Percentiles rank a stretch among this genome's conserved stretches.
Evolutionary conservation across 1,140 invertebrate species (phyloP).

Genomic region (Brachionus angularis): DNA sequence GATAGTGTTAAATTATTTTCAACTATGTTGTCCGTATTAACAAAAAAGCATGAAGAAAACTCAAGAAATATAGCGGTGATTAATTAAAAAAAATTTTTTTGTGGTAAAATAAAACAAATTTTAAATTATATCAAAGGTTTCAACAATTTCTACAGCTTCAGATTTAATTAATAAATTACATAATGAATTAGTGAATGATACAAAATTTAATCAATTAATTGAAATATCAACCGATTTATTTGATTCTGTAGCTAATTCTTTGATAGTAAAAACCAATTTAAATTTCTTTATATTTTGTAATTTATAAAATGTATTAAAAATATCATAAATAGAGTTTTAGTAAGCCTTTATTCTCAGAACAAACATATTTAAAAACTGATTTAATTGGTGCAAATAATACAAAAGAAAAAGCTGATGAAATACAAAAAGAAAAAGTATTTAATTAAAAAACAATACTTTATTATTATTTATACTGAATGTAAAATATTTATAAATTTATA

Average conservation of each 20-base stretch:
- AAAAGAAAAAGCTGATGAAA: not conserved
- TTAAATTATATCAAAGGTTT: no score
- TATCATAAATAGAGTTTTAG: not conserved
- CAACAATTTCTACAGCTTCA: not conserved
- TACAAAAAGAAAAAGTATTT: not conserved
- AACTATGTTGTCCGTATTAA: not conserved
- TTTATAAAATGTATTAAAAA: no score
- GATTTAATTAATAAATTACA: not conserved
- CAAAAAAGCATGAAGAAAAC: not conserved
- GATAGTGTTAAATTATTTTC: not conserved
- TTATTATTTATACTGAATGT: no score
- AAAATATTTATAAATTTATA: not conserved
- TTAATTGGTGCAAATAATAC: no score
- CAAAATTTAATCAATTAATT: not conserved
- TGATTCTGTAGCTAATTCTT: not conserved
- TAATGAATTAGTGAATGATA: not conserved
- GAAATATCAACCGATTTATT: not conserved
- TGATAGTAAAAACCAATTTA: not conserved
- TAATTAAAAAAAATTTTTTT: no score
- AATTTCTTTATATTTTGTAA: no score
- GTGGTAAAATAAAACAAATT: no score
- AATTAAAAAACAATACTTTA: no score
- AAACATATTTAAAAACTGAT: not conserved
- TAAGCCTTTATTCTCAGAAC: not conserved
- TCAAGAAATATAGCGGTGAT: not conserved